phyloP scores from a whole-genome alignment of 2,888 invertebrate genomes.

The Nephrocerus scutellatus region DNA sequence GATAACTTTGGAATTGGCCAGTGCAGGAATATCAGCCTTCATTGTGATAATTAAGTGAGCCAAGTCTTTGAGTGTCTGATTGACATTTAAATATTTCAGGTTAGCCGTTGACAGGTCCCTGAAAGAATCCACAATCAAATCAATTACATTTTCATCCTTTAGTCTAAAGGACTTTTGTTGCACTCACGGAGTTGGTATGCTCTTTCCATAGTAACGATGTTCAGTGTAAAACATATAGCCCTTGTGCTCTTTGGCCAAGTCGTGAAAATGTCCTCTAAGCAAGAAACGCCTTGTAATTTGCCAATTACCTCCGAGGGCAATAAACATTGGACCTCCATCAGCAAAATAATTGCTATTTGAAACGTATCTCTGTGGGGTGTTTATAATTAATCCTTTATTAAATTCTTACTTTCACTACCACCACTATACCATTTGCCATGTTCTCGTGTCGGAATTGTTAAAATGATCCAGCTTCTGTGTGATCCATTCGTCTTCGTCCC shows the following conservation, averaged over 20 bases:
- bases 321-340: constrained; percentile 52
- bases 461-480: constrained; percentile 57
- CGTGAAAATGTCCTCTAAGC: constrained; percentile 53
- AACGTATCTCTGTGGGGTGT: constrained; percentile 41
- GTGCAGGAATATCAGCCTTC: constrained; percentile 39
- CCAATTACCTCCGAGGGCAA: constrained; percentile 59
- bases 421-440: constrained; percentile 50
- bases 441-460: constrained; percentile 50
- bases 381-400: not conserved
- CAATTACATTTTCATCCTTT: no score
- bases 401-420: not conserved
- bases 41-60: constrained; percentile 56
- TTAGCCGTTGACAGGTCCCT: constrained; percentile 54
- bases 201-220: constrained; percentile 70
- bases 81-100: constrained; percentile 56
- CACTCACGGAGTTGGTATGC: constrained; percentile 59
- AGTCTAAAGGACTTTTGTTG: no score
- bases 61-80: constrained; percentile 61
- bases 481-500: constrained; percentile 45
- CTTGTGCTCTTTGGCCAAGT: constrained; percentile 50
- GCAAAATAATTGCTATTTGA: constrained; percentile 44
- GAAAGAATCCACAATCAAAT: constrained; percentile 25
- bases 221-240: constrained; percentile 65
- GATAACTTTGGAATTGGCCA: constrained; percentile 47
- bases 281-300: constrained; percentile 55